Evolutionary conservation across 2,888 invertebrate species (phyloP).

Genomic region (Patella ulyssiponensis): DNA sequence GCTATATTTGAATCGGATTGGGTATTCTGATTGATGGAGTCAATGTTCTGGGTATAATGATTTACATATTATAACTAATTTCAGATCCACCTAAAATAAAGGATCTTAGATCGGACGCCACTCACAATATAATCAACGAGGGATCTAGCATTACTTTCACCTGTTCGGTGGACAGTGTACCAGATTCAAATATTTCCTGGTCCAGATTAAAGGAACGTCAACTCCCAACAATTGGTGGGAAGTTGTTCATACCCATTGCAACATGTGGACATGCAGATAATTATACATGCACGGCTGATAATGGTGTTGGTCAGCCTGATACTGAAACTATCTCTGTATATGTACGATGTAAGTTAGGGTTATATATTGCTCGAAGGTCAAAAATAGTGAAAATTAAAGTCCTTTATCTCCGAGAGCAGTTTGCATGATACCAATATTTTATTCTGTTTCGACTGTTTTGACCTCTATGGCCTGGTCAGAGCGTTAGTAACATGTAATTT

Average conservation of each 20-base stretch:
- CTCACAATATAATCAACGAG: neutral
- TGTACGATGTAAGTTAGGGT: neutral
- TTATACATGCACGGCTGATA: constrained; percentile 5
- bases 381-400: too few relatives aligned
- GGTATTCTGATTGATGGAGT: too few relatives aligned
- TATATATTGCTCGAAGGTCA: too few relatives aligned
- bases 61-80: neutral
- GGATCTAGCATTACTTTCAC: neutral
- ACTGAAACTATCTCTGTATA: neutral
- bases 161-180: neutral
- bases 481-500: too few relatives aligned
- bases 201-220: neutral
- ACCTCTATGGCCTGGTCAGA: too few relatives aligned
- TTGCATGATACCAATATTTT: too few relatives aligned
- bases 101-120: neutral
- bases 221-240: too few relatives aligned
- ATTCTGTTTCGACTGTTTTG: too few relatives aligned
- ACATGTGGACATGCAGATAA: neutral
- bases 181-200: neutral
- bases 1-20: too few relatives aligned
- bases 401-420: too few relatives aligned
- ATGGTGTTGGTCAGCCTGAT: neutral
- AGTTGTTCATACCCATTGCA: neutral
- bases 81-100: neutral
- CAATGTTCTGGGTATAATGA: too few relatives aligned